Evolutionary conservation across 2,888 invertebrate species (phyloP).

Genomic region (Gastrophysa polygoni): DNA sequence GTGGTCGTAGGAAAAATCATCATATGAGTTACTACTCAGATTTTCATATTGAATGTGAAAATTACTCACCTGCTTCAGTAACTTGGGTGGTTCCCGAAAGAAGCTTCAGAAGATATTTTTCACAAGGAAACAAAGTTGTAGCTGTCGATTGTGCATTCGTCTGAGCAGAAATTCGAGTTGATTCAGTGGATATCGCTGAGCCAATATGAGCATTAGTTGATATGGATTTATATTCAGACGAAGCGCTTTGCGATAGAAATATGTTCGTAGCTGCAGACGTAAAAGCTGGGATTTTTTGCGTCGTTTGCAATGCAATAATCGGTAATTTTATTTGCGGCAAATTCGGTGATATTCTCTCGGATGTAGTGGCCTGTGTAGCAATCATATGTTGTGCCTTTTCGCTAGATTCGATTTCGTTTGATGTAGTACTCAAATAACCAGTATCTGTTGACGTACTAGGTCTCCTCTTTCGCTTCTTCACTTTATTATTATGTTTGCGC

Average conservation of each 20-base stretch:
- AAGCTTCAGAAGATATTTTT: neutral
- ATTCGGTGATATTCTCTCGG: too few species aligned
- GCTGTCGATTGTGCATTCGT: neutral
- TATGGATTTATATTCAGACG: neutral
- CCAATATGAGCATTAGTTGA: neutral
- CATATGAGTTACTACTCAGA: too few species aligned
- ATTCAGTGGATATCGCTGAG: neutral
- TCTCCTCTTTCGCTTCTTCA: neutral
- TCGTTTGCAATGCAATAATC: neutral
- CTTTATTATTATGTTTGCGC: neutral
- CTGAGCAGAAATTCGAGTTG: neutral
- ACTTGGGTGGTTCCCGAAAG: neutral
- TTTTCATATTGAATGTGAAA: too few species aligned
- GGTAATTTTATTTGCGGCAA: neutral
- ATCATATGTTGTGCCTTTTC: neutral
- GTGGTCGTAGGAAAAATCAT: too few species aligned
- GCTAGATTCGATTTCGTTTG: neutral
- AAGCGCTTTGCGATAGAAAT: neutral
- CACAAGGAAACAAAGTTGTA: neutral
- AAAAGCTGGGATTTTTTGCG: too few species aligned
- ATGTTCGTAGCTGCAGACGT: neutral
- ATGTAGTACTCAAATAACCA: neutral
- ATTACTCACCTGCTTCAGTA: neutral
- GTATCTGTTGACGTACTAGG: neutral
- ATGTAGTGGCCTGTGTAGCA: too few species aligned